phyloP scores from a whole-genome alignment of 2,113 vertebrate species.

The Sinocyclocheilus grahami region DNA sequence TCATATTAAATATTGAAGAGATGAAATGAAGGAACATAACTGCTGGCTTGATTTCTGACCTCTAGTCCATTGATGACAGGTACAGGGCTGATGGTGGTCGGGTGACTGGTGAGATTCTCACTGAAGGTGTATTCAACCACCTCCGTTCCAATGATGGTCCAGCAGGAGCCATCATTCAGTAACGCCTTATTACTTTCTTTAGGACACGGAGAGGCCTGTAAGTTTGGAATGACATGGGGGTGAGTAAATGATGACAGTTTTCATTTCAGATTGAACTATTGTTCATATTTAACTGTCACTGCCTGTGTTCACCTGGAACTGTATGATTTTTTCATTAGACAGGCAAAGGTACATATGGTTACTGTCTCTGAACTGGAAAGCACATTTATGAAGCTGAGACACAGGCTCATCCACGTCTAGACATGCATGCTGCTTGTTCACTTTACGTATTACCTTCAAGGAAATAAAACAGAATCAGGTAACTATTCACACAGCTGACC shows the following conservation, averaged over 20 bases:
- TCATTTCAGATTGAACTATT: not conserved
- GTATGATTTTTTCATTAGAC: constrained; percentile 86
- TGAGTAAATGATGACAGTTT: not conserved
- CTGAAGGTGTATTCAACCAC: constrained; percentile 88
- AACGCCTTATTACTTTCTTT: constrained; percentile 82
- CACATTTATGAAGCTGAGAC: constrained; percentile 94
- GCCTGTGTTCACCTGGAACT: constrained; percentile 80
- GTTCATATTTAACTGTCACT: not conserved
- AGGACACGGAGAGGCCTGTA: constrained; percentile 77
- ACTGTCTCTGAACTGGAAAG: constrained; percentile 87
- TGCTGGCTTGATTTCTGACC: constrained; percentile 68
- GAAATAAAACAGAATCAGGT: not conserved
- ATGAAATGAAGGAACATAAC: too few relatives aligned
- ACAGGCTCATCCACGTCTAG: constrained; percentile 91
- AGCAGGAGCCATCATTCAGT: constrained; percentile 91
- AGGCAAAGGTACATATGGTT: constrained; percentile 83
- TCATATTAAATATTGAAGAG: too few relatives aligned
- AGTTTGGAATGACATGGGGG: not conserved
- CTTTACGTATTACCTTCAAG: constrained; percentile 89
- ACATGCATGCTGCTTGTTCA: constrained; percentile 89
- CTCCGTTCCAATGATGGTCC: constrained; percentile 95
- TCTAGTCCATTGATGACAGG: constrained; percentile 84
- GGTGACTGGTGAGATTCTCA: constrained; percentile 73
- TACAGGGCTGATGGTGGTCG: constrained; percentile 81
- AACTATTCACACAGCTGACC: not conserved